phyloP scores from a whole-genome alignment of 2,888 invertebrate species.

The Platycnemis pennipes region DNA sequence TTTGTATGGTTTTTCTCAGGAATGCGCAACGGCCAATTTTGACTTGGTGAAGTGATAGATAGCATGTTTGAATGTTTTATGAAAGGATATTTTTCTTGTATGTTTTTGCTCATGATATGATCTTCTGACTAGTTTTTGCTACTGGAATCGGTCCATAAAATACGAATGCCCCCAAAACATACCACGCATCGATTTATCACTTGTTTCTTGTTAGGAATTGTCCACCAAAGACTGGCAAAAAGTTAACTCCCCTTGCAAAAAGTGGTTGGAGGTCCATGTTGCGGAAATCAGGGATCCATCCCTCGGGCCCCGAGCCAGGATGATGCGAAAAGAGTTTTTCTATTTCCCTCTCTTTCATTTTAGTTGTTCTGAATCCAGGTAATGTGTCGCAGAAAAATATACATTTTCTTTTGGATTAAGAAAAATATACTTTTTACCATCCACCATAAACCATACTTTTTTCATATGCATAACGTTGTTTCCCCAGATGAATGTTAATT shows the following conservation, averaged over 20 bases:
- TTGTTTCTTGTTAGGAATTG: neutral
- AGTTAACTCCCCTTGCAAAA: neutral
- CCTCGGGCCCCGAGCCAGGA: conserved; percentile 27
- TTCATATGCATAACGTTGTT: too few relatives aligned
- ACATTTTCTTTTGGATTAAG: too few relatives aligned
- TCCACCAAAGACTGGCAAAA: conserved; percentile 33
- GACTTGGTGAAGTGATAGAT: neutral
- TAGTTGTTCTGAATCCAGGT: too few relatives aligned
- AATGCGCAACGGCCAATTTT: too few relatives aligned
- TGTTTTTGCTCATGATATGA: neutral
- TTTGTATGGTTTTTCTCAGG: too few relatives aligned
- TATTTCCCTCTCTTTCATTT: too few relatives aligned
- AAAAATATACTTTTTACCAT: too few relatives aligned
- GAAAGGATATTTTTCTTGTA: neutral
- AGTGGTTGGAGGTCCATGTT: neutral
- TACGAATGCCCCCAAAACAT: neutral
- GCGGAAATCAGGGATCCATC: neutral
- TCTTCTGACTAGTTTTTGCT: neutral
- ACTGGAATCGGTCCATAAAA: neutral
- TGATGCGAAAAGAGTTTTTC: conserved; percentile 11
- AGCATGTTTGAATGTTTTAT: neutral
- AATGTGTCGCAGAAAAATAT: too few relatives aligned
- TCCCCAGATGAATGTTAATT: too few relatives aligned
- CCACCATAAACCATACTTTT: too few relatives aligned
- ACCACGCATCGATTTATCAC: conserved; percentile 38